Evolutionary conservation across 2,888 invertebrate species (phyloP), one percentile per base, ranked within the genome.

Genomic region (Podotricha telesiphe): DNA sequence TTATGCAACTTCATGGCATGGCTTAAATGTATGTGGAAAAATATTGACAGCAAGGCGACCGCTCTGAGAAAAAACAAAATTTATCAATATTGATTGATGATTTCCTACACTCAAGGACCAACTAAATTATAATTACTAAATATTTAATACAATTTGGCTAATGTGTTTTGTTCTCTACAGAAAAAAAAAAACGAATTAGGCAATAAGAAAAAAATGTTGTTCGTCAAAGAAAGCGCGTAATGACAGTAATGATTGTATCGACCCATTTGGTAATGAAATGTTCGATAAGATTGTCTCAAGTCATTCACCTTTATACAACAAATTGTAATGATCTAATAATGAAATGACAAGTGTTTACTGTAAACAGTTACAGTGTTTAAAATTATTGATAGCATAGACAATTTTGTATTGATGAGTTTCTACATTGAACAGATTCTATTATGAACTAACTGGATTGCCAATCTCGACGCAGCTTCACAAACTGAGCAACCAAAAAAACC

Each of bases 191-290:
- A 42, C 7, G 4, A 55, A 28, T 53, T 53, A n/a, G 53, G 28
- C n/a, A 10, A 34, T 53, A 28, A 11, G 22, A 53, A 37, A 34
- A 10, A 53, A 34, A 34, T 53, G n/a, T 11, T 2, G 8, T 17
- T 34, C 5, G 3, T 10, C 22, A 45, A 59, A 28, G 45, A 45
- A 45, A 45, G n/a, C 42, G 22, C n/a, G 22, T 59, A 45, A 45
- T 45, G 45, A 45, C n/a, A 45, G 22, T 22, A n/a, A n/a, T n/a
- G 28, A 59, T 59, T 22, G 28, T 59, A 11, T 17, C 45, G 22
- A n/a, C 22, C 45, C 20, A 62, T 48, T 62, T 20, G 48, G 62
- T 62, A 62, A 62, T 37, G 62, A 50, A 62, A 50, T 34, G 19
- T 17, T n/a, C 15, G 62, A 62, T 62, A 62, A 62, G 62, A 62